Evolutionary conservation across 2,888 invertebrate species (phyloP).

Genomic region (Thera obeliscata): DNA sequence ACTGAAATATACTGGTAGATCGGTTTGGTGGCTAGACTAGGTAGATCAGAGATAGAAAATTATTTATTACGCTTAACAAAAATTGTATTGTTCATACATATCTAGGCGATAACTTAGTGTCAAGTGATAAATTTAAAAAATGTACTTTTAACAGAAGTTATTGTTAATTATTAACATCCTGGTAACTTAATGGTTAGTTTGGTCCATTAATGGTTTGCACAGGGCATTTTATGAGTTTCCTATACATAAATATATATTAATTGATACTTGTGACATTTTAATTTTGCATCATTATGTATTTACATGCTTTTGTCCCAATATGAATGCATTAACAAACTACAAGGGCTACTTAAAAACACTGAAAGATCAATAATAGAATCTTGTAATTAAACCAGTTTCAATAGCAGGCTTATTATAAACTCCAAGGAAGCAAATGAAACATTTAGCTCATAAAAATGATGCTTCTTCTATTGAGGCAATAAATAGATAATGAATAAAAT

Average conservation of each 20-base stretch:
- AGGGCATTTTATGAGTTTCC: no score
- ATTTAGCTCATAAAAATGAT: background rate
- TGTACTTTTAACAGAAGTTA: no score
- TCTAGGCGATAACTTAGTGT: no score
- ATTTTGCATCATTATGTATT: no score
- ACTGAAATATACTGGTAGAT: background rate
- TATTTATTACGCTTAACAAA: no score
- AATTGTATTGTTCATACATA: no score
- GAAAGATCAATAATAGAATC: background rate
- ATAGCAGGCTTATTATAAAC: constrained; percentile 26
- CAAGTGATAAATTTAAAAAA: no score
- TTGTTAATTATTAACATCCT: no score
- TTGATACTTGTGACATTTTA: no score
- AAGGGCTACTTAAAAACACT: background rate
- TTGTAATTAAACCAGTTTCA: constrained; percentile 18
- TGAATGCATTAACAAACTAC: background rate
- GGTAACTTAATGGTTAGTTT: background rate
- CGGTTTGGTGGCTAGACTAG: background rate
- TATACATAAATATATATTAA: no score
- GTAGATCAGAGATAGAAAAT: no score
- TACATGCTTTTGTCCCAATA: background rate
- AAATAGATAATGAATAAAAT: no score
- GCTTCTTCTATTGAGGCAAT: background rate
- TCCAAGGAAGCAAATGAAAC: constrained; percentile 22
- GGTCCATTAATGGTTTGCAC: background rate